Evolutionary conservation across 2,888 invertebrate genomes (phyloP).

Genomic region (Vannuccia rotundouncinata): DNA sequence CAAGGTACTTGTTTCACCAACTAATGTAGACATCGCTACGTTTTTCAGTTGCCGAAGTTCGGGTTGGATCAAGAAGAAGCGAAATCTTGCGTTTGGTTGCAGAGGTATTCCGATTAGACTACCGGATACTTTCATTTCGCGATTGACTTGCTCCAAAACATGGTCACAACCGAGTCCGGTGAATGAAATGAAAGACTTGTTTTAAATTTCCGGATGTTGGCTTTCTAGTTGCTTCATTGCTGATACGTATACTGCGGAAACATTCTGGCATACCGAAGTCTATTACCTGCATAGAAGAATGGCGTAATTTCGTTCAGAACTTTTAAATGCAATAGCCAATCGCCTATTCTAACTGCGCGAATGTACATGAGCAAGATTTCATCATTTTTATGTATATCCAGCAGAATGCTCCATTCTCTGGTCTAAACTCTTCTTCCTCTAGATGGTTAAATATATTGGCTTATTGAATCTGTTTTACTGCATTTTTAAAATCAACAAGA

Average conservation of each 20-base stretch:
- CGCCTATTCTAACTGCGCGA: conserved; percentile 1
- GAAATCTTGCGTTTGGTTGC: not conserved
- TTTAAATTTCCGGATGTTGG: not conserved
- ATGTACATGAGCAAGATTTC: not conserved
- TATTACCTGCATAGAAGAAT: not conserved
- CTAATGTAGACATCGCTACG: not conserved
- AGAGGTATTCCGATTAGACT: not conserved
- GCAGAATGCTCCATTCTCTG: conserved; percentile 25
- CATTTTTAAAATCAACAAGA: conserved; percentile 15
- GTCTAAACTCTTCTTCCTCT: conserved; percentile 8
- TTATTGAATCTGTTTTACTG: conserved; percentile 10
- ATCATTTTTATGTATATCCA: not conserved
- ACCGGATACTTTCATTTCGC: not conserved
- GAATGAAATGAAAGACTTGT: not conserved
- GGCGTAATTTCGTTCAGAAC: not conserved
- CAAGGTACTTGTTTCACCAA: not conserved
- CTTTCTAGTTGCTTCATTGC: not conserved
- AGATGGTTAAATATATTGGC: not conserved
- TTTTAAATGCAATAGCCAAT: conserved; percentile 9
- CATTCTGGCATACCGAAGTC: conserved; percentile 1
- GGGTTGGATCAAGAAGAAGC: not conserved
- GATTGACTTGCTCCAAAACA: not conserved
- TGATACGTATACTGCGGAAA: conserved; percentile 8
- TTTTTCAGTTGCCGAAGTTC: not conserved
- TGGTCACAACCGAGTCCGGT: conserved; percentile 15